Evolutionary conservation across 37 sponge, comb jelly and placozoan genomes (phyloP), one percentile per base, ranked within the genome.

Genomic region (Geodia barretti): DNA sequence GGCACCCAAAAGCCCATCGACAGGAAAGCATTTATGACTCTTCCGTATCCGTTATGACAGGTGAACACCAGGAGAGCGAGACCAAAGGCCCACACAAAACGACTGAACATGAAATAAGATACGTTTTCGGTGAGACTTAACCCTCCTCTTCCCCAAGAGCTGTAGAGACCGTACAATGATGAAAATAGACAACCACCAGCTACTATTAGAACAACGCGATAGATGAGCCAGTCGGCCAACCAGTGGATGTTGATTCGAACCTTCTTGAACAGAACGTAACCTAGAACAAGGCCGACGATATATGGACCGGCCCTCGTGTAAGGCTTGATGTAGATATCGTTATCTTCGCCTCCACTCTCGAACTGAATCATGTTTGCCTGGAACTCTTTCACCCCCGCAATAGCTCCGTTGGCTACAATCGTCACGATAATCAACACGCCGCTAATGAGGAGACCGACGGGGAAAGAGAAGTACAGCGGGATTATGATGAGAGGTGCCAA

Each of bases 1-100:
- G 97, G 97, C 11, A 92, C 72, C 97, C 97, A 97, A 31, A 94
- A 66, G 33, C 69, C 61, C 90, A 91, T 83, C 5, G 95, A 92
- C 60, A 97, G 84, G 65, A 97, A 77, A 1, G 42, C 66, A 58
- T 93, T 89, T 35, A 86, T 70, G 65, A 64, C 54, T 24, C 98
- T 81, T 37, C 93, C 98, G 84, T 89, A 87, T 0, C 90, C 91
- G 76, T 87, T 72, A 77, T 92, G 91, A 62, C 98, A 97, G 47
- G 64, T 75, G 42, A 78, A 89, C 26, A 90, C 85, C 11, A 94
- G 4, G 32, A 86, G 28, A 36, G 84, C 88, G 64, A 97, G 34
- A 30, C 81, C 82, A 41, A 91, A n/a, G 0, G 82, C 80, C 92
- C 92, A 97, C 5, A 67, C 75, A 70, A 81, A 65, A 31, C 94